phyloP scores from a whole-genome alignment of 2,797 vertebrate genomes.

The Enteromius mattozi region DNA sequence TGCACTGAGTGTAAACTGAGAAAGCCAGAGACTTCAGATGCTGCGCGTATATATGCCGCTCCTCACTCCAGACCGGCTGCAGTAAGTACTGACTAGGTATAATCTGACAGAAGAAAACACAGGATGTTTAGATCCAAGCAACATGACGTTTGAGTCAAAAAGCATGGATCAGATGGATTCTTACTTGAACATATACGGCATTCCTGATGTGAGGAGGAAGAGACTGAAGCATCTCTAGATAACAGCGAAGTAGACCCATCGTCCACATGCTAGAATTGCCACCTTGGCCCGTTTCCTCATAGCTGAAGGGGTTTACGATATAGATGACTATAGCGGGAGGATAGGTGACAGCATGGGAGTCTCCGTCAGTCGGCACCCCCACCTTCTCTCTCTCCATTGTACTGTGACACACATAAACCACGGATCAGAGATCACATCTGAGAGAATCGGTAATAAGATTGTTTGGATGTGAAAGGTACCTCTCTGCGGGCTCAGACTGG shows the following conservation, averaged over 20 bases:
- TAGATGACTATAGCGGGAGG: slow-evolving; percentile 98
- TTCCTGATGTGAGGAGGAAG: slow-evolving; percentile 92
- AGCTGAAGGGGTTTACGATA: slow-evolving; percentile 96
- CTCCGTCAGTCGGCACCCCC: slow-evolving; percentile 96
- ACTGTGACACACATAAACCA: slow-evolving; percentile 74
- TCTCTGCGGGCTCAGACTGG: slow-evolving; percentile 89
- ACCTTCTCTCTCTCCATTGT: slow-evolving; percentile 98
- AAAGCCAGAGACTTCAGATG: slow-evolving; percentile 98
- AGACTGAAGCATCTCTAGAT: slow-evolving; percentile 95
- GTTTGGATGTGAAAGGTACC: slow-evolving; percentile 75
- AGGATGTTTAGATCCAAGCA: background rate
- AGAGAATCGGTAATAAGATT: background rate
- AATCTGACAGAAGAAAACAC: slow-evolving; percentile 77
- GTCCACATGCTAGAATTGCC: slow-evolving; percentile 89
- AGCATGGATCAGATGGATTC: slow-evolving; percentile 2
- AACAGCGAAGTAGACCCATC: slow-evolving; percentile 95
- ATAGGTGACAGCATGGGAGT: slow-evolving; percentile 94
- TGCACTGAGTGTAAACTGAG: slow-evolving; percentile 95
- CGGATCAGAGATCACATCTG: background rate
- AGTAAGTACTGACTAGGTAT: slow-evolving; percentile 96
- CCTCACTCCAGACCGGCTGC: slow-evolving; percentile 93
- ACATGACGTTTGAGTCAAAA: background rate
- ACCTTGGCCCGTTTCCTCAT: slow-evolving; percentile 88
- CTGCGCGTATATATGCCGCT: slow-evolving; percentile 93
- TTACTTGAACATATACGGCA: slow-evolving; percentile 93